Conservation (phyloP, 2,888 invertebrate genomes). For the Lapara coniferarum region DNA sequence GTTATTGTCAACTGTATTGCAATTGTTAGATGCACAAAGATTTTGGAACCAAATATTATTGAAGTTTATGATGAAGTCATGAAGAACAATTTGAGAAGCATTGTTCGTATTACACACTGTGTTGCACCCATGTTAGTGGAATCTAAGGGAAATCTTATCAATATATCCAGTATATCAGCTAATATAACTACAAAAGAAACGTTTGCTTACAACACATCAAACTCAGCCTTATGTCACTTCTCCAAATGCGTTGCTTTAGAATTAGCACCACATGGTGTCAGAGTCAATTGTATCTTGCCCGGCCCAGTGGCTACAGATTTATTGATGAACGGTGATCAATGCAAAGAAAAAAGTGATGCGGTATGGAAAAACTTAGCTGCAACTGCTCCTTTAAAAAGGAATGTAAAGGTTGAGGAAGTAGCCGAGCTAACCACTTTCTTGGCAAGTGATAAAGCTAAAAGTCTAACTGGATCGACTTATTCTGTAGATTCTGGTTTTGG, state of each 20-base stretch:
- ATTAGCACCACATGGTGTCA: slow-evolving; percentile 80
- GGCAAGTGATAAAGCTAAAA: slow-evolving; percentile 55
- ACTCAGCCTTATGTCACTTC: slow-evolving; percentile 89
- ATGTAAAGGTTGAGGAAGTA: slow-evolving; percentile 47
- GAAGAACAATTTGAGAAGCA: slow-evolving; percentile 50
- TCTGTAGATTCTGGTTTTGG: slow-evolving; percentile 43
- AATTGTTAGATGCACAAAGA: slow-evolving; percentile 36
- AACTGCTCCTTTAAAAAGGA: slow-evolving; percentile 36
- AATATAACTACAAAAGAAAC: slow-evolving; percentile 28
- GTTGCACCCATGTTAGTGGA: slow-evolving; percentile 43
- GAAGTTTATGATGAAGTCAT: slow-evolving; percentile 47
- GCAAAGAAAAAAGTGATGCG: slow-evolving; percentile 37
- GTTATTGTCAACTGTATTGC: slow-evolving; percentile 55
- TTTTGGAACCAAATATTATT: slow-evolving; percentile 44
- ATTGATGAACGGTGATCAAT: slow-evolving; percentile 34
- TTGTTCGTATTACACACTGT: slow-evolving; percentile 45
- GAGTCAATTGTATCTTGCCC: slow-evolving; percentile 89
- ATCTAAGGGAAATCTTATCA: slow-evolving; percentile 52
- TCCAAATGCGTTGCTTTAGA: slow-evolving; percentile 89
- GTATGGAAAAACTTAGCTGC: slow-evolving; percentile 30
- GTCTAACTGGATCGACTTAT: slow-evolving; percentile 53
- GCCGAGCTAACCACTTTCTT: slow-evolving; percentile 50
- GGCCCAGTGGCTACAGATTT: slow-evolving; percentile 83
- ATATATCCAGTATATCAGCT: slow-evolving; percentile 48
- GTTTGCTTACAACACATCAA: slow-evolving; percentile 85